Evolutionary conservation across 2,797 vertebrate genomes (phyloP).

Genomic region (Falco columbarius): DNA sequence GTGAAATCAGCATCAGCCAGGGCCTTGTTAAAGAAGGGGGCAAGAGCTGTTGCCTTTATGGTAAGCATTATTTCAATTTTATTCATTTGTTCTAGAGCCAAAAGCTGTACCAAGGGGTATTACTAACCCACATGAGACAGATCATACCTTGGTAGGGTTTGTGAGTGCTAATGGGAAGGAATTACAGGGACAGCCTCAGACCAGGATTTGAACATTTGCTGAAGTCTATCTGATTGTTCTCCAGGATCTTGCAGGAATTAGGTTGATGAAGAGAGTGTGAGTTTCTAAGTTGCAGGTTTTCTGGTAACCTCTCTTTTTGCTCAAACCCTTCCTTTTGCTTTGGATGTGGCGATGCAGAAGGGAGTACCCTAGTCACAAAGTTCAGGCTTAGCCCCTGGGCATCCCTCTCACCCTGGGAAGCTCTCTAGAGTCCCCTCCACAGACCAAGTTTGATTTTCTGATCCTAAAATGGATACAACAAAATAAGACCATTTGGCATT

Average conservation of each 20-base stretch:
- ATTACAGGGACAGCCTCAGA: background rate
- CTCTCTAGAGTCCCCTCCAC: background rate
- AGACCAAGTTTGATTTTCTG: background rate
- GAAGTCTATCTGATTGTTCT: background rate
- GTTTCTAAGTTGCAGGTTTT: background rate
- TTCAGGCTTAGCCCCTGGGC: background rate
- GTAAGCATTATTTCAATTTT: constrained; percentile 33
- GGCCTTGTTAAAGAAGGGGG: background rate
- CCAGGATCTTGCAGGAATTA: background rate
- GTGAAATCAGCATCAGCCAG: background rate
- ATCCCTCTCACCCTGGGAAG: background rate
- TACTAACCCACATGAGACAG: background rate
- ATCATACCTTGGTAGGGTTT: background rate
- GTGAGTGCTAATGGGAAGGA: background rate
- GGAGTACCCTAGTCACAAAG: background rate
- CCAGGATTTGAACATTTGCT: background rate
- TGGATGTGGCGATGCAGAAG: background rate
- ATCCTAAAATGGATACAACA: background rate
- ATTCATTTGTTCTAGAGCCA: constrained; percentile 9
- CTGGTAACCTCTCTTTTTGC: background rate
- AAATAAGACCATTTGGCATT: background rate
- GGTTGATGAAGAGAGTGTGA: background rate
- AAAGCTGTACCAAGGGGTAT: background rate
- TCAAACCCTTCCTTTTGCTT: background rate
- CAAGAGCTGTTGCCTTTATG: background rate